Evolutionary conservation across 2,113 vertebrate species (phyloP).

Genomic region (Manacus vitellinus): DNA sequence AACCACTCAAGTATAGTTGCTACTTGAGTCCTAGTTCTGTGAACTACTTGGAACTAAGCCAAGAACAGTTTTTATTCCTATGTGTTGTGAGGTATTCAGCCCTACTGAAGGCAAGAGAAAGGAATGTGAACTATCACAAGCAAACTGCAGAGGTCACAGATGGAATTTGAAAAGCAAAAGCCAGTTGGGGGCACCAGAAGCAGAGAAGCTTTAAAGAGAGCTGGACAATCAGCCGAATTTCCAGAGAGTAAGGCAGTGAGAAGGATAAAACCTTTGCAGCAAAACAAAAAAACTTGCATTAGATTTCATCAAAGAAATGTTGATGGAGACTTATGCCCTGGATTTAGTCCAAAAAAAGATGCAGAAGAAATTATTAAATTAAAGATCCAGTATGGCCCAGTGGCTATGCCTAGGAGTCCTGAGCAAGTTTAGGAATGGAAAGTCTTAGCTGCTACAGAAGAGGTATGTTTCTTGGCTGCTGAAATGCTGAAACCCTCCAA

Average conservation of each 20-base stretch:
- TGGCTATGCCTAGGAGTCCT: not conserved
- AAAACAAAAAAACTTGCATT: not conserved
- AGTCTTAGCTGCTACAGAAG: not conserved
- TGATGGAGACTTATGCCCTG: not conserved
- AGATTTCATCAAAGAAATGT: not conserved
- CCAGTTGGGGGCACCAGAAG: conserved; percentile 10
- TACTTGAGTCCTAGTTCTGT: not conserved
- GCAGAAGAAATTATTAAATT: not conserved
- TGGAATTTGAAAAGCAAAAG: conserved; percentile 26
- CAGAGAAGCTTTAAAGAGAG: not conserved
- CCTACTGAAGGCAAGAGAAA: not conserved
- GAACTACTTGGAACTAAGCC: not conserved
- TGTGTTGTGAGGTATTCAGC: not conserved
- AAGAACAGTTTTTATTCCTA: not conserved
- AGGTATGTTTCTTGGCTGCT: not conserved
- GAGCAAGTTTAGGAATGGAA: not conserved
- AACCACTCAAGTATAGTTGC: not conserved
- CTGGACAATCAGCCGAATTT: not conserved
- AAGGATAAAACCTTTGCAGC: not conserved
- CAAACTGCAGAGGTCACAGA: not conserved
- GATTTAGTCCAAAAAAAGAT: not conserved
- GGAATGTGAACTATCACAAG: not conserved
- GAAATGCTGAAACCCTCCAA: not conserved
- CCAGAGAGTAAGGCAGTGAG: not conserved
- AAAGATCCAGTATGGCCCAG: not conserved